Conservation (phyloP, 2,113 vertebrate species). For the Crotalus helleri region DNA sequence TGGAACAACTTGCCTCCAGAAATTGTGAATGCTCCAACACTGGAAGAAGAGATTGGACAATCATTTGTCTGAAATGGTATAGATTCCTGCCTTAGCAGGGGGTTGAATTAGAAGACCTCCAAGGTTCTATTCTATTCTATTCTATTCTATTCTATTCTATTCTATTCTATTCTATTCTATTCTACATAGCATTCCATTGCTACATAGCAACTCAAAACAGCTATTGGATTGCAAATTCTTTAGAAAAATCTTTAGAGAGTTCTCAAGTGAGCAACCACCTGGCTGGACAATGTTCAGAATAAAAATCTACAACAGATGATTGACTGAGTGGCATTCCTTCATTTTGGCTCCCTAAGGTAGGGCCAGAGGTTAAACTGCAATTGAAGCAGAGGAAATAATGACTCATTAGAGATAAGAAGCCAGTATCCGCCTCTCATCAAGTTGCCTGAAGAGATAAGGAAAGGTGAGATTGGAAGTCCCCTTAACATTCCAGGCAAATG, state of each 20-base stretch:
- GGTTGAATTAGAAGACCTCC: too few relatives aligned
- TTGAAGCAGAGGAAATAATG: constrained; percentile 40
- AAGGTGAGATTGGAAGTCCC: background rate
- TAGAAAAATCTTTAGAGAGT: background rate
- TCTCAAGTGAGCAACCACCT: background rate
- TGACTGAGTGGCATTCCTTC: background rate
- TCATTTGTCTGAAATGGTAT: too few relatives aligned
- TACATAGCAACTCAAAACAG: background rate
- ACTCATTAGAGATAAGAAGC: constrained; percentile 56
- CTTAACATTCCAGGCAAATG: background rate
- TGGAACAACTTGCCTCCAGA: too few relatives aligned
- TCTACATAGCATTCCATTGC: too few relatives aligned
- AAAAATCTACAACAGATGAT: background rate
- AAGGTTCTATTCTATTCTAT: too few relatives aligned
- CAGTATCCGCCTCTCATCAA: constrained; percentile 43
- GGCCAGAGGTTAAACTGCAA: background rate
- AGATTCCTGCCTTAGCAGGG: too few relatives aligned
- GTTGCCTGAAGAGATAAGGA: background rate
- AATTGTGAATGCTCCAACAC: too few relatives aligned
- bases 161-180: too few relatives aligned
- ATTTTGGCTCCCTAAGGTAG: background rate
- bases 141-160: too few relatives aligned
- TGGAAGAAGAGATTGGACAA: too few relatives aligned
- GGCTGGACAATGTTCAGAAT: background rate
- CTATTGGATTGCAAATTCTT: background rate